Base-by-base conservation (phyloP, 1,140 invertebrate genomes). In the Dinoponera quadriceps region DNA sequence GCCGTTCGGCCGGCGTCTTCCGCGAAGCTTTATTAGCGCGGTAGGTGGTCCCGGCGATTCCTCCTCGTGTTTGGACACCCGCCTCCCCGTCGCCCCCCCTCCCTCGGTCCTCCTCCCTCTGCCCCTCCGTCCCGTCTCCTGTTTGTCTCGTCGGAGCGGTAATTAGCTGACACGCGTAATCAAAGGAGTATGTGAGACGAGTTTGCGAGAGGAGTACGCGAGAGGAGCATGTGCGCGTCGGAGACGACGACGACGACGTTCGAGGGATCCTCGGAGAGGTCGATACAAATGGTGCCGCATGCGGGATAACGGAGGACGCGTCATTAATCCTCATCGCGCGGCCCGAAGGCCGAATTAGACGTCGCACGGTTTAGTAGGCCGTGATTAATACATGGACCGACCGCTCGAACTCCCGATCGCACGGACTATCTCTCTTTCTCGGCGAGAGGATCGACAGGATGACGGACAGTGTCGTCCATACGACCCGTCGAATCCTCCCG, bases 321-420 rank as follows among this genome's bases (percentile, higher is more conserved):
- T 92, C 92, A 91, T 93, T 92, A 94, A 94, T 94, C 89, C 91
- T 93, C 89, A 92, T 93, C 92, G 92, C 87, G 82, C 83, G 87
- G 38, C 38, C 82, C 85, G 89, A 92, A 90, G 90, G 85, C 90
- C 89, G 88, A 90, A 90, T 92, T 90, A 89, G 91, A 90, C 83
- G 89, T 85, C 69, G 77, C 57, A 77, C 88, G 74, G 85, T 85
- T 88, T 88, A 89, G 80, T 85, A 82, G 65, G 68, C 22, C 78
- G 84, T 91, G 90, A 91, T 91, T 91, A 89, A 91, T 89, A 85
- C 83, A 71, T 51, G 75, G 54, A 77, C 29, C 63, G 78, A 85
- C 72, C 85, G 81, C 25, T 68, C 68, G 72, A 84, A 71, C 63
- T 44, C 88, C 86, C 77, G 88, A 91, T 88, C 86, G 73, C 72